Base-by-base conservation (phyloP, 2,888 invertebrate genomes). In the Altica lythri region DNA sequence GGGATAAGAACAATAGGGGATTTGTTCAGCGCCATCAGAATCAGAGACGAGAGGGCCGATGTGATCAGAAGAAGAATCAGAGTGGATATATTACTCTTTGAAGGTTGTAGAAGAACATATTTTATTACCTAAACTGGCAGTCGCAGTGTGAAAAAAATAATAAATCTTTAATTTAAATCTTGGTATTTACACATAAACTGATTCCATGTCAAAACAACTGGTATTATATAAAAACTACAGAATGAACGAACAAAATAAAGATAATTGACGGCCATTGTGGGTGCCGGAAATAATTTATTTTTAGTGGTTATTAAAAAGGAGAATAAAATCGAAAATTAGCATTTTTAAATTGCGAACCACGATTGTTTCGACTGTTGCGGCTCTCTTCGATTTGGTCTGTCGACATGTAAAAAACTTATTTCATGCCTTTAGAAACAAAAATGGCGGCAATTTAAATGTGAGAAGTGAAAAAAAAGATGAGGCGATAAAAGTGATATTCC, bases 321-420 rank as follows among this genome's bases (percentile, higher is more conserved):
- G 44, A 59, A 59, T 59, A 59, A 59, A 47, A 55, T 55, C 37
- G 45, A 47, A 59, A n/a, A 59, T 59, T 59, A 59, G 59, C 59
- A 59, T 59, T 59, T 54, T 56, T 50, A 59, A 59, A 59, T 59
- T 56, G 53, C 51, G 43, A 29, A 18, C 52, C 35, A 27, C 48
- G 37, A 37, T 53, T 48, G 55, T 50, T 38, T 49, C 40, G 22
- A 34, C 14, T 16, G 19, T 14, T 40, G 4, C 30, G 17, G 17
- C 10, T 29, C 14, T 29, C 18, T 17, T 18, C n/a, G n/a, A n/a
- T n/a, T 30, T 12, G 12, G 40, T 13, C 49, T 27, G 14, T 17
- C 40, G 18, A 19, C 19, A 49, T 38, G 32, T 49, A 49, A 49
- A 49, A 49, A 49, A 49, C 49, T 38, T 49, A 49, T 49, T 49